Conservation (phyloP, 2,888 invertebrate genomes). For the Drosophila nr. medialis region DNA sequence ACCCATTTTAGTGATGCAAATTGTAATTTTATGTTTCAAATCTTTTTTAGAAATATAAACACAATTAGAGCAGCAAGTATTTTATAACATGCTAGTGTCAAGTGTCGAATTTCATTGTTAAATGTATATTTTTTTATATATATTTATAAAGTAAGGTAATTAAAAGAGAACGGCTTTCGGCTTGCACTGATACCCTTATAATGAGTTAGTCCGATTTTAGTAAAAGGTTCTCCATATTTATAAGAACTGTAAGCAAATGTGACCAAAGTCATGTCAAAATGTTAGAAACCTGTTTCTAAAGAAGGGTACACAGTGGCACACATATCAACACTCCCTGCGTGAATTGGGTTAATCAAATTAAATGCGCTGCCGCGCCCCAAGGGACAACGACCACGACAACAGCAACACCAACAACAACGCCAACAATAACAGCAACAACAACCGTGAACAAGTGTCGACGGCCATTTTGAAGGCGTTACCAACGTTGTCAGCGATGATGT, state of each 20-base stretch:
- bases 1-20: constrained; percentile 22
- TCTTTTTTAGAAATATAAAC: constrained; percentile 61
- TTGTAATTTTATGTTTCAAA: constrained; percentile 40
- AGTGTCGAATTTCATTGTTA: constrained; percentile 32
- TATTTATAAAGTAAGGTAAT: constrained; percentile 20
- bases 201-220: constrained; percentile 2
- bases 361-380: constrained; percentile 77
- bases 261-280: background rate
- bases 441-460: constrained; percentile 45
- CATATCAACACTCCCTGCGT: constrained; percentile 49
- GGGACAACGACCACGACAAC: constrained; percentile 32
- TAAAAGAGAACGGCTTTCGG: constrained; percentile 8
- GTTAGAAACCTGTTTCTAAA: constrained; percentile 1
- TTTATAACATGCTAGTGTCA: constrained; percentile 19
- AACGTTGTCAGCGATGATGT: constrained; percentile 71
- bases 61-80: constrained; percentile 77
- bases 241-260: background rate
- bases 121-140: constrained; percentile 10
- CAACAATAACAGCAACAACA: constrained; percentile 23
- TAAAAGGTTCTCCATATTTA: background rate
- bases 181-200: constrained; percentile 18
- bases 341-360: constrained; percentile 82
- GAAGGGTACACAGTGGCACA: constrained; percentile 29
- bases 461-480: constrained; percentile 73
- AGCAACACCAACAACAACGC: constrained; percentile 15